Evolutionary conservation across 2,113 vertebrate genomes (phyloP).

Genomic region (Dascyllus trimaculatus): DNA sequence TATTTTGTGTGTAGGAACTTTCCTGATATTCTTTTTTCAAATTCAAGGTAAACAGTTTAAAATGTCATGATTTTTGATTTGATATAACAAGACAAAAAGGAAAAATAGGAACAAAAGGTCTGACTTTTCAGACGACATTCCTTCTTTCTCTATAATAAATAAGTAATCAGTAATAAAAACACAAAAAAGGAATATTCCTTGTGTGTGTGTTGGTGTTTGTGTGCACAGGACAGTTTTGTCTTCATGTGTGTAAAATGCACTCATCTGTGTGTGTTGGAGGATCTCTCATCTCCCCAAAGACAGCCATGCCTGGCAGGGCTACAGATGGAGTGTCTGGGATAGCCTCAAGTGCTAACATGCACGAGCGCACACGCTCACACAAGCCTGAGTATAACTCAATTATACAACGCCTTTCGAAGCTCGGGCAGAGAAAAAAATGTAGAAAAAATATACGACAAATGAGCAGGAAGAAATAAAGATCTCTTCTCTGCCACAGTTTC

Average conservation of each 20-base stretch:
- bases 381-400: neutral
- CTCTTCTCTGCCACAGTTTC: neutral
- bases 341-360: slow-evolving; percentile 27
- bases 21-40: neutral
- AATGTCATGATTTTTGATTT: neutral
- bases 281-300: slow-evolving; percentile 38
- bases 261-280: slow-evolving; percentile 29
- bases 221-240: neutral
- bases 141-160: neutral
- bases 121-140: neutral
- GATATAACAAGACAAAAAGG: neutral
- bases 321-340: slow-evolving; percentile 57
- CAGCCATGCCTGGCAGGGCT: slow-evolving; percentile 33
- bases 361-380: neutral
- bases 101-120: neutral
- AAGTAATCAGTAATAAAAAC: neutral
- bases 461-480: no score
- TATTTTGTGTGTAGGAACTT: neutral
- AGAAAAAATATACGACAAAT: no score
- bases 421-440: no score
- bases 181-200: neutral
- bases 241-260: neutral
- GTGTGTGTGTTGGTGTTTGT: neutral
- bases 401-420: no score
- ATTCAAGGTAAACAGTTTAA: no score